phyloP scores from a whole-genome alignment of 2,888 invertebrate species.

The Leucophenga maculata region DNA sequence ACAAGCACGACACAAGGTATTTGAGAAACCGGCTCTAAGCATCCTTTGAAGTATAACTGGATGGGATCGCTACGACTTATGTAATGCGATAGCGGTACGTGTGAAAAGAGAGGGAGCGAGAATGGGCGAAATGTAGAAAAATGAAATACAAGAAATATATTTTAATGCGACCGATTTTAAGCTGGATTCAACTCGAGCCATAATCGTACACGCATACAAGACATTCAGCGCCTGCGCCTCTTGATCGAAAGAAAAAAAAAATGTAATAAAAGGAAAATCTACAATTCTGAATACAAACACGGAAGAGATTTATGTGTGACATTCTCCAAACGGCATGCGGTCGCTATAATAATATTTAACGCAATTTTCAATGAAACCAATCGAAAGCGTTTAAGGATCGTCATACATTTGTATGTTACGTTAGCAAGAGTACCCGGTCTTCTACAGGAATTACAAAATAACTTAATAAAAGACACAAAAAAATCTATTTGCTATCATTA shows the following conservation, averaged over 20 bases:
- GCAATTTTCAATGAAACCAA: conserved; percentile 15
- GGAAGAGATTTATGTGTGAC: conserved; percentile 56
- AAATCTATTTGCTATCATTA: too few relatives aligned
- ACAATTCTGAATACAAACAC: conserved; percentile 35
- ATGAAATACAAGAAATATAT: not conserved
- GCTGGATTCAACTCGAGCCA: too few relatives aligned
- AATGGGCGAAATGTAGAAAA: not conserved
- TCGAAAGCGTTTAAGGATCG: too few relatives aligned
- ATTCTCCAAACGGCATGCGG: conserved; percentile 54
- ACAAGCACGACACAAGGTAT: not conserved
- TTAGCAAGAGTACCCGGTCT: too few relatives aligned
- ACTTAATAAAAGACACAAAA: too few relatives aligned
- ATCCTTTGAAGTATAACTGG: conserved; percentile 18
- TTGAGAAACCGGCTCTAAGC: conserved; percentile 10
- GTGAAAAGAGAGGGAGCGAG: not conserved
- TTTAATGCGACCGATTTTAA: not conserved
- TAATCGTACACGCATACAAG: too few relatives aligned
- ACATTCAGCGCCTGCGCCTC: too few relatives aligned
- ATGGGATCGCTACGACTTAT: not conserved
- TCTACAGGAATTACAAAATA: too few relatives aligned
- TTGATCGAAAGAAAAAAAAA: not conserved
- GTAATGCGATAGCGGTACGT: conserved; percentile 21
- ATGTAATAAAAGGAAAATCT: not conserved
- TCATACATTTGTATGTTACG: too few relatives aligned
- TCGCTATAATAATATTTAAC: conserved; percentile 30